Evolutionary conservation across 2,888 invertebrate species (phyloP).

Genomic region (Harpalus rubripes): DNA sequence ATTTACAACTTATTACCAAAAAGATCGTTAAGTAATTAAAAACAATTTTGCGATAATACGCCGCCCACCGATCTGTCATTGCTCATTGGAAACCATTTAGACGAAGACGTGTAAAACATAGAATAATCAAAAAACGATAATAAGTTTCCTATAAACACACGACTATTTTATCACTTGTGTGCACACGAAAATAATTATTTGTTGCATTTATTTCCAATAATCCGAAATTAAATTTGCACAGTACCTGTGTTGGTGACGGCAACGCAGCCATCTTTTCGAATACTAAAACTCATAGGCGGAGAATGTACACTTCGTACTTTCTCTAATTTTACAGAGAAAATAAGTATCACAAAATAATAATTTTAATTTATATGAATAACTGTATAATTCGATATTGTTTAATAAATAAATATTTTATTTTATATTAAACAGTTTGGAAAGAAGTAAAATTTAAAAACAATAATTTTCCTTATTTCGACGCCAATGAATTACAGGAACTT

Average conservation of each 20-base stretch:
- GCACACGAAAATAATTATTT: constrained; percentile 51
- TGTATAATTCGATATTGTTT: neutral
- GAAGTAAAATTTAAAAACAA: neutral
- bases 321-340: neutral
- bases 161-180: constrained; percentile 21
- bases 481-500: constrained; percentile 66
- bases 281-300: constrained; percentile 73
- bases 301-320: constrained; percentile 53
- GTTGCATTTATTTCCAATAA: constrained; percentile 60
- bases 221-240: constrained; percentile 69
- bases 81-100: constrained; percentile 69
- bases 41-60: constrained; percentile 71
- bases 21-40: constrained; percentile 68
- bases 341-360: neutral
- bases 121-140: constrained; percentile 55
- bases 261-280: constrained; percentile 88
- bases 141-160: constrained; percentile 44
- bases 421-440: neutral
- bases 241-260: constrained; percentile 92
- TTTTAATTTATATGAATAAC: neutral
- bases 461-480: constrained; percentile 15
- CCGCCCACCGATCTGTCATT: constrained; percentile 74
- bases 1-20: constrained; percentile 7
- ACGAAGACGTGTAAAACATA: constrained; percentile 53
- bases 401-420: constrained; percentile 3